These are phyloP conservation scores for Heteronetta atricapilla DNA, from an alignment of 2,113 vertebrate genomes.

Conservation along the genomic window DNA sequence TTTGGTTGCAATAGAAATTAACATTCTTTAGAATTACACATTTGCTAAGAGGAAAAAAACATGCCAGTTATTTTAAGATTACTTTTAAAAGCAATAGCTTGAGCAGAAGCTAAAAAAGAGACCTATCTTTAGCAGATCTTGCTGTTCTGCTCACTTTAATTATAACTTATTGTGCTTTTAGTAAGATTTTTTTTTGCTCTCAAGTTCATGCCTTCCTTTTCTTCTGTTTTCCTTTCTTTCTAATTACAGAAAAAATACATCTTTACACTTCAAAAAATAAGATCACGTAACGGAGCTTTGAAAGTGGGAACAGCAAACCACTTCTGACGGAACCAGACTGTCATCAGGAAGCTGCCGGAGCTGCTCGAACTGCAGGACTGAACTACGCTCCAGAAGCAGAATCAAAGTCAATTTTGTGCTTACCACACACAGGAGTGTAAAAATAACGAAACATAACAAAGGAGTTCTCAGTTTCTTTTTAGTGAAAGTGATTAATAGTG, in stretches of 20 bases:
- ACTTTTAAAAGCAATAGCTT: not conserved
- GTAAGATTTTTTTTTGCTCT: not conserved
- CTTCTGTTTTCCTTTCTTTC: not conserved
- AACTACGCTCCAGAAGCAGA: not conserved
- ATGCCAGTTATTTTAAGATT: not conserved
- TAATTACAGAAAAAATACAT: not conserved
- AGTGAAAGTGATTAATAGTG: not conserved
- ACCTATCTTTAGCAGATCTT: not conserved
- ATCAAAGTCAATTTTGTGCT: not conserved
- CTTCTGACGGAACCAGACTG: not conserved
- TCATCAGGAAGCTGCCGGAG: not conserved
- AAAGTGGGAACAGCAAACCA: not conserved
- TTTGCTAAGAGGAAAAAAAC: not conserved
- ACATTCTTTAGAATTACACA: not conserved
- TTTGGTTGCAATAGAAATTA: not conserved
- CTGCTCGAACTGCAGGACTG: not conserved
- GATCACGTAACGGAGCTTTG: not conserved
- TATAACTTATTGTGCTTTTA: not conserved
- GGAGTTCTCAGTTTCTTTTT: not conserved
- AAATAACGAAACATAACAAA: not conserved
- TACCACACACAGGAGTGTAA: not conserved
- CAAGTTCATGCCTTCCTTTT: not conserved
- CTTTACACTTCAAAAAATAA: not conserved
- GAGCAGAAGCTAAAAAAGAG: not conserved
- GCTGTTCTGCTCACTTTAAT: not conserved